These are phyloP conservation scores for Drosophila carrolli DNA, from an alignment of 1,140 invertebrate species.

Conservation along the genomic window DNA sequence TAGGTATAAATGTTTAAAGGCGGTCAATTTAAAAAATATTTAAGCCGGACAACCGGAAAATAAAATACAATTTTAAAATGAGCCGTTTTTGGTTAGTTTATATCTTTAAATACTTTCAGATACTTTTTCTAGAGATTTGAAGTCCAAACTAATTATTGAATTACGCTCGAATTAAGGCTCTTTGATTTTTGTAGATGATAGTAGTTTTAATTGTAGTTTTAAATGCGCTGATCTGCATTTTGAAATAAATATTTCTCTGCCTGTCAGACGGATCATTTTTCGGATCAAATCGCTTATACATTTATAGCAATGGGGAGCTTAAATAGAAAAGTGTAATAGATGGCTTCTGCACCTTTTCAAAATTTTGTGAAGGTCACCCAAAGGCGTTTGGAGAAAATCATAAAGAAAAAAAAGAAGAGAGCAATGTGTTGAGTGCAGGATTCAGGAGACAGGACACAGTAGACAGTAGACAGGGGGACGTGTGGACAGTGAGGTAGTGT, in stretches of 20 bases:
- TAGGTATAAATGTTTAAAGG: too few species aligned
- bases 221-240: background rate
- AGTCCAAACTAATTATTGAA: too few species aligned
- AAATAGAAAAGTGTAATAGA: background rate
- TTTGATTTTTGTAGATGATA: too few species aligned
- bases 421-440: background rate
- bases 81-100: too few species aligned
- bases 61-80: too few species aligned
- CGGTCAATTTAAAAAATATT: too few species aligned
- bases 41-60: too few species aligned
- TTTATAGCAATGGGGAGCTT: background rate
- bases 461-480: background rate
- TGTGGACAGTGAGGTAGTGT: conserved; percentile 9
- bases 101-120: too few species aligned
- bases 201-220: background rate
- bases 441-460: background rate
- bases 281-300: background rate
- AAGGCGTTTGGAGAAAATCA: conserved; percentile 11
- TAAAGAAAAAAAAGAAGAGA: background rate
- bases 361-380: conserved; percentile 19
- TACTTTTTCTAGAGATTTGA: too few species aligned
- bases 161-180: too few species aligned
- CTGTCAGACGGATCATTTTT: background rate
- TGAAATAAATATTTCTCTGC: background rate
- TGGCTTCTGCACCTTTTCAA: background rate